Evolutionary conservation across 2,113 vertebrate species (phyloP).

Genomic region (Crotalus tigris): DNA sequence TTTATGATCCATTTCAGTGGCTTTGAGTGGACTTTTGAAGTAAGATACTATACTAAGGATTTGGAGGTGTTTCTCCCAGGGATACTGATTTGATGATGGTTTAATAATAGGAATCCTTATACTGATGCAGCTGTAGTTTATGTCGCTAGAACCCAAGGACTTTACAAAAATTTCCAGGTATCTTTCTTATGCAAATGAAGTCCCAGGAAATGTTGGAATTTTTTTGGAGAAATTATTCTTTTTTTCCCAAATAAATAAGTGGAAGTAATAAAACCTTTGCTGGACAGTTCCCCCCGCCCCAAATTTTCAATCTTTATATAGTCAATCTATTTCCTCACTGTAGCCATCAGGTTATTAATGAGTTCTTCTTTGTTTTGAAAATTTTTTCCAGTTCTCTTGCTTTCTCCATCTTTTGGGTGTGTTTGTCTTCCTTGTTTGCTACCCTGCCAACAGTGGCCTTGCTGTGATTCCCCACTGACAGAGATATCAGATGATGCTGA

Average conservation of each 20-base stretch:
- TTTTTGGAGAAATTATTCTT: not conserved
- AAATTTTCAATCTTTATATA: not conserved
- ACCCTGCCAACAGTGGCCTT: not conserved
- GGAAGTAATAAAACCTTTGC: not conserved
- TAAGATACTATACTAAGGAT: not conserved
- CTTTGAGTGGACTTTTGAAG: not conserved
- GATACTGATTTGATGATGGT: not conserved
- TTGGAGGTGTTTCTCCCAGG: not conserved
- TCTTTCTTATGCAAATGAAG: not conserved
- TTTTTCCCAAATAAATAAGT: not conserved
- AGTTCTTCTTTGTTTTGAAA: not conserved
- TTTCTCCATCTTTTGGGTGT: not conserved
- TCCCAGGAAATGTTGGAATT: not conserved
- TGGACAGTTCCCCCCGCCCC: fast-evolving
- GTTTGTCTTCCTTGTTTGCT: not conserved
- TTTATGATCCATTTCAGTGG: not conserved
- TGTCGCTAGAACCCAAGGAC: not conserved
- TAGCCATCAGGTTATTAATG: not conserved
- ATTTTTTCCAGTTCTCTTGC: not conserved
- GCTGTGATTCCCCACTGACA: too few species aligned
- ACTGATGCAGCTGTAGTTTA: not conserved
- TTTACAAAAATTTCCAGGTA: not conserved
- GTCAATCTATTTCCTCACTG: not conserved
- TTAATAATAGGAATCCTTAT: not conserved
- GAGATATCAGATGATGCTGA: not conserved